Evolutionary conservation across 2,113 vertebrate species (phyloP), one percentile per base, ranked within the genome.

Genomic region (Xiphophorus maculatus): DNA sequence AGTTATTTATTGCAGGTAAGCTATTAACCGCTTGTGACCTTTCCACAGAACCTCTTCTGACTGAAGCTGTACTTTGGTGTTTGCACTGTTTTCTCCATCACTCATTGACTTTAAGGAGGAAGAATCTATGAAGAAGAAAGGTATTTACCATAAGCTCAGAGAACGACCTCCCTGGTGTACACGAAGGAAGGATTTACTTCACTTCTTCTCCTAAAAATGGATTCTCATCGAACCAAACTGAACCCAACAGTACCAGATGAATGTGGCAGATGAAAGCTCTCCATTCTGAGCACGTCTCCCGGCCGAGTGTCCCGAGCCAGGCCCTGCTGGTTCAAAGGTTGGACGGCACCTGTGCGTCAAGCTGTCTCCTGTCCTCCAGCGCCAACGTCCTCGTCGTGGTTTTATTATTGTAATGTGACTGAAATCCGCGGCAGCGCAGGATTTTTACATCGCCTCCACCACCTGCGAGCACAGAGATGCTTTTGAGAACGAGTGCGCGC

Each of bases 401-500:
- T n/a, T 89, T 84, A 51, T 83, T 73, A 74, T 78, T 80, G 58
- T 82, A 81, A 81, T 69, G 51, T 63, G 71, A 68, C 63, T 66
- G 32, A 62, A 79, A 76, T 79, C 69, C 67, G 65, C 74, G 32
- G 69, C 66, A 76, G 62, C 48, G 1, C 69, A 71, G 72, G 79
- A 79, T 62, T 11, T 58, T 33, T 77, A 7, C 70, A 69, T 66
- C 17, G 58, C 40, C 67, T 63, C 7, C 44, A 3, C 30, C 25
- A 8, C 80, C 65, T 67, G 79, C 76, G 13, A n/a, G 62, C 80
- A 84, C 83, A 73, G 84, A 87, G 83, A 81, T 74, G 85, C 85
- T 84, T 92, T 89, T 86, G 89, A 89, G 70, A 83, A 80, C 71
- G 68, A 27, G 32, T 9, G 66, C 6, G 27, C 69, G 83, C 89